Percentiles rank a stretch among this genome's conserved stretches.
phyloP scores from a whole-genome alignment of 2,888 invertebrate species.

The Chromoteleia sp. region DNA sequence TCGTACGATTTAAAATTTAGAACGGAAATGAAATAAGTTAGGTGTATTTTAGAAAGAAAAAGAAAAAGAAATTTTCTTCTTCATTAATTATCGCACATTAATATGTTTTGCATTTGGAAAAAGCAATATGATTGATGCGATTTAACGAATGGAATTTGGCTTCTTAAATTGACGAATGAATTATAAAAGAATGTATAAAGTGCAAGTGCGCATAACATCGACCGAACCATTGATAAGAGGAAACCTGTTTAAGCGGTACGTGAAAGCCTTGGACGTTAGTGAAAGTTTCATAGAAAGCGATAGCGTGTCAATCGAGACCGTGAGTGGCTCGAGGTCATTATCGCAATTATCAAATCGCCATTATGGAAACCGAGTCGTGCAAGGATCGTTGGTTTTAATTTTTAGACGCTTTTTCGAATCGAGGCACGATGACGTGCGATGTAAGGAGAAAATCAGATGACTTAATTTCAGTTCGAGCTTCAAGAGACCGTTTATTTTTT shows the following conservation, averaged over 20 bases:
- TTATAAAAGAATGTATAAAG: conserved; percentile 62
- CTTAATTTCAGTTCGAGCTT: too few relatives aligned
- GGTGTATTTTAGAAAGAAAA: too few relatives aligned
- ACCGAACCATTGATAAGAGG: conserved; percentile 71
- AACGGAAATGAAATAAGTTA: too few relatives aligned
- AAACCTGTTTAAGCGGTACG: conserved; percentile 71
- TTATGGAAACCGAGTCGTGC: conserved; percentile 39
- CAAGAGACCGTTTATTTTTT: too few relatives aligned
- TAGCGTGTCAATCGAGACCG: conserved; percentile 77
- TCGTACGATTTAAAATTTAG: too few relatives aligned
- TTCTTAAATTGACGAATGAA: conserved; percentile 39
- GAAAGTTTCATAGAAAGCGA: conserved; percentile 84
- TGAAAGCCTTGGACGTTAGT: conserved; percentile 79
- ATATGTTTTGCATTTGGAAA: too few relatives aligned
- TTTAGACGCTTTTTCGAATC: not conserved
- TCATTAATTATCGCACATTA: too few relatives aligned
- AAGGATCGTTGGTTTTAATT: conserved; percentile 1
- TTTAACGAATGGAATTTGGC: conserved; percentile 51
- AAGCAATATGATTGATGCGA: conserved; percentile 1
- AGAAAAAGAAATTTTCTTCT: too few relatives aligned
- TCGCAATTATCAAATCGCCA: conserved; percentile 73
- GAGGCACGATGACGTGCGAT: too few relatives aligned
- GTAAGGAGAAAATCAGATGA: too few relatives aligned
- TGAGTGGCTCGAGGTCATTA: conserved; percentile 72
- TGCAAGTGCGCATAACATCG: conserved; percentile 70